Base-by-base conservation (phyloP, 2,888 invertebrate genomes). In the Eupithecia dodoneata region DNA sequence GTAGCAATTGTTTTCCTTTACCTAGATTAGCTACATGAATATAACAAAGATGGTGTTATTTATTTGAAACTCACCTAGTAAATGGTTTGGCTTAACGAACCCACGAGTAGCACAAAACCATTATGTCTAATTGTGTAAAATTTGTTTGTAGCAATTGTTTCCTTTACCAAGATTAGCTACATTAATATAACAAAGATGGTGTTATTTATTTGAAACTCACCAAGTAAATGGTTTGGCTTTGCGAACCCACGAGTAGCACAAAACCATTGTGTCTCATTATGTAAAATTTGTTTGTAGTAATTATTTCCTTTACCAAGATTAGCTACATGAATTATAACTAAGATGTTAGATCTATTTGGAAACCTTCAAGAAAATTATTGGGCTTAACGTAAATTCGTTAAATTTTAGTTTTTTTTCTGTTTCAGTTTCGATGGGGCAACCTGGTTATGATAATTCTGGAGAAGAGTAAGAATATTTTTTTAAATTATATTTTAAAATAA, bases 381-480 rank as follows among this genome's bases (percentile, higher is more conserved):
- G 18, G 5, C n/a, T 63, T 63, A 10, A 52, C 52, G 18, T 59
- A 9, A 41, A 4, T 63, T 65, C 10, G n/a, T 6, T n/a, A 9
- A n/a, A 18, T 59, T 3, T 59, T 59, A 9, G 5, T 2, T 13
- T 59, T 59, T 41, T 42, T 6, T 74, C 13, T 70, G 65, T 76
- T 76, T 71, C 76, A 76, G 76, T 73, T 73, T 41, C 52, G 12
- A 59, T 71, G 76, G 76, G 69, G 44, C 30, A 73, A 10, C 70
- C 47, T 71, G 49, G 73, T 6, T 73, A 44, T 3, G 44, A 55
- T 30, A 49, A 63, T 30, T 66, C 15, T 42, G 66, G 42, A 42
- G 66, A 66, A 42, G 70, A 42, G 76, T 76, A 73, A 76, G 69
- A 4, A 52, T 59, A 1, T n/a, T 12, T 72, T n/a, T 41, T 41